Percentiles rank a stretch among this genome's conserved stretches.
phyloP scores from a whole-genome alignment of 1,140 invertebrate species.

The Drosophila nasuta region DNA sequence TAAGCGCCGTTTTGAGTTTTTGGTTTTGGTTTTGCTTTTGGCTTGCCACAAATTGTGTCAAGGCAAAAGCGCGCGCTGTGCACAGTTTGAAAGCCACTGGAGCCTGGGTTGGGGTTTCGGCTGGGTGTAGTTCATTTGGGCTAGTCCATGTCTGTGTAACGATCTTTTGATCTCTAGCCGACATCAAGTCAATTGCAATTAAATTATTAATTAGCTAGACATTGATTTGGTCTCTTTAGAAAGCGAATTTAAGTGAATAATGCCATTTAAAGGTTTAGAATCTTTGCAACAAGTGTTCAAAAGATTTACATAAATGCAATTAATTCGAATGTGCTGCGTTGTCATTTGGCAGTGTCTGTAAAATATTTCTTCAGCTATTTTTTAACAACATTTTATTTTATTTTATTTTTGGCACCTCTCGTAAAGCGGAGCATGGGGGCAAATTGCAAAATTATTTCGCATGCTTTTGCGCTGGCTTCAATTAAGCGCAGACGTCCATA shows the following conservation, averaged over 20 bases:
- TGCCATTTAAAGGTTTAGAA: neutral
- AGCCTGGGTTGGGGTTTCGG: constrained; percentile 31
- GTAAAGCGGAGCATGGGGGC: constrained; percentile 40
- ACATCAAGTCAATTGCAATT: constrained; percentile 39
- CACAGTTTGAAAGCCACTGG: constrained; percentile 72
- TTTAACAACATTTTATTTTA: constrained; percentile 14
- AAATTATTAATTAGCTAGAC: constrained; percentile 46
- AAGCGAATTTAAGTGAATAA: constrained; percentile 2
- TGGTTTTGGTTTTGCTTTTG: constrained; percentile 12
- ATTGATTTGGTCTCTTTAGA: constrained; percentile 1
- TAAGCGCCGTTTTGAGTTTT: constrained; percentile 22
- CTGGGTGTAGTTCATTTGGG: constrained; percentile 37
- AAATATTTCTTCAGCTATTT: constrained; percentile 40
- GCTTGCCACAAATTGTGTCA: constrained; percentile 55
- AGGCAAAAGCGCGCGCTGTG: constrained; percentile 72
- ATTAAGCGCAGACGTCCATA: constrained; percentile 80
- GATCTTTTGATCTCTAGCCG: constrained; percentile 70
- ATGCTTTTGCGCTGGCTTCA: constrained; percentile 72
- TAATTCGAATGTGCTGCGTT: constrained; percentile 61
- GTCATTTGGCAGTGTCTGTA: constrained; percentile 45
- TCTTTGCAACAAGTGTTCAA: neutral
- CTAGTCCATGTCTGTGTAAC: constrained; percentile 22
- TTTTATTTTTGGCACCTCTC: constrained; percentile 62
- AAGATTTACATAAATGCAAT: constrained; percentile 64
- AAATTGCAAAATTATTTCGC: constrained; percentile 75